Base-by-base conservation (phyloP, 2,888 invertebrate species). In the Galeruca laticollis region DNA sequence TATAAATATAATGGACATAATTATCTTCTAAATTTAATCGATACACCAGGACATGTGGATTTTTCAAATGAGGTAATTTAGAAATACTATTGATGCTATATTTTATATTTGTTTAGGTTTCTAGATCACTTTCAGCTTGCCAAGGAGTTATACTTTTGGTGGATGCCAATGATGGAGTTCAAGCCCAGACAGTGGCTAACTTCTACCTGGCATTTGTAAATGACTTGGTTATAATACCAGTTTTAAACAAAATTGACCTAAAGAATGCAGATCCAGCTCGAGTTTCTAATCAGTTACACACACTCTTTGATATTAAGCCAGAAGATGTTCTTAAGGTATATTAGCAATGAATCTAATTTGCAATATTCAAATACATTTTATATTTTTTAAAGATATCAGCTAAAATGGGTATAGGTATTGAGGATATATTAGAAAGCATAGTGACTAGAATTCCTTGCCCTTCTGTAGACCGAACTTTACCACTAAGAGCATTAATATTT, bases 11-110 rank as follows among this genome's bases (percentile, higher is more conserved):
- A 90, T 31, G 90, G 89, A 64, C 86, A 91, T 79, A 85, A 89
- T 21, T 98, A 96, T 86, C 87, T 98, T 35, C 87, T 99, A 1
- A 99, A 99, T 86, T 89, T 99, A 26, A 98, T 99, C 78, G 99
- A 99, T 84, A 99, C 99, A 18, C 99, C 99, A 5, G 98, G 99
- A 2, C 99, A 99, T 89, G 98, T 98, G 0, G 99, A 99, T 85
- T 99, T 99, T 85, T 92, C 94, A 15, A 97, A 95, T 87, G 98
- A 99, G 89, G 98, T 97, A 79, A 74, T 26, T 47, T 21, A 6
- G 6, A 40, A 20, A 11, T 3, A 37, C 20, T 26, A 26, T 71
- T 4, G 18, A 18, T 60, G 11, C 15, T 18, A 60, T 18, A 60
- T 59, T 18, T 21, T 35, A 40, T 9, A 54, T 52, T 54, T 21